Percentiles rank a stretch among this genome's conserved stretches.
phyloP scores from a whole-genome alignment of 2,113 vertebrate genomes.

The Todiramphus saurophagus region DNA sequence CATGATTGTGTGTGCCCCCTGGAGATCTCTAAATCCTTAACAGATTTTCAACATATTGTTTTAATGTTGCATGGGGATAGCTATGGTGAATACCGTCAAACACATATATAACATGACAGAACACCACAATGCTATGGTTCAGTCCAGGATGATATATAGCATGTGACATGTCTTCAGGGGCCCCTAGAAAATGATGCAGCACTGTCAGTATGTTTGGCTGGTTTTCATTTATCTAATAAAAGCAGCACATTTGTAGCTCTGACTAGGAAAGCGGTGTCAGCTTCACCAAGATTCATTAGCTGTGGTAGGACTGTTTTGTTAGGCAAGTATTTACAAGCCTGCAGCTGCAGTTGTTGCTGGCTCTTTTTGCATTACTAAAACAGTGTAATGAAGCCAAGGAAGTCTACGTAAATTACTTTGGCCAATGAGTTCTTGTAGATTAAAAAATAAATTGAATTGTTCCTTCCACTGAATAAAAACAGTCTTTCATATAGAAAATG shows the following conservation, averaged over 20 bases:
- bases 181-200: neutral
- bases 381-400: neutral
- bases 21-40: neutral
- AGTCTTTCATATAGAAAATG: neutral
- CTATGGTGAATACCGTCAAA: neutral
- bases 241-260: neutral
- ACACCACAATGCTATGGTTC: neutral
- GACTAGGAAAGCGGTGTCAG: neutral
- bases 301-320: neutral
- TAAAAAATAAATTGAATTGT: slow-evolving; percentile 16
- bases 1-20: fast-evolving
- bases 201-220: neutral
- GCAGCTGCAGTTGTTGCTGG: neutral
- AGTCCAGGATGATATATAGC: neutral
- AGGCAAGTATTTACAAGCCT: slow-evolving; percentile 33
- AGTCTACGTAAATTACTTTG: neutral
- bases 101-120: neutral
- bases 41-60: neutral
- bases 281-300: neutral
- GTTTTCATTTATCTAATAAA: neutral
- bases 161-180: neutral
- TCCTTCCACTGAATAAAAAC: neutral
- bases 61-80: neutral
- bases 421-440: neutral
- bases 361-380: neutral